Percentiles rank a stretch among this genome's conserved stretches.
These are phyloP conservation scores for Listronotus oregonensis DNA, from an alignment of 1,140 invertebrate species.

Conservation along the genomic window DNA sequence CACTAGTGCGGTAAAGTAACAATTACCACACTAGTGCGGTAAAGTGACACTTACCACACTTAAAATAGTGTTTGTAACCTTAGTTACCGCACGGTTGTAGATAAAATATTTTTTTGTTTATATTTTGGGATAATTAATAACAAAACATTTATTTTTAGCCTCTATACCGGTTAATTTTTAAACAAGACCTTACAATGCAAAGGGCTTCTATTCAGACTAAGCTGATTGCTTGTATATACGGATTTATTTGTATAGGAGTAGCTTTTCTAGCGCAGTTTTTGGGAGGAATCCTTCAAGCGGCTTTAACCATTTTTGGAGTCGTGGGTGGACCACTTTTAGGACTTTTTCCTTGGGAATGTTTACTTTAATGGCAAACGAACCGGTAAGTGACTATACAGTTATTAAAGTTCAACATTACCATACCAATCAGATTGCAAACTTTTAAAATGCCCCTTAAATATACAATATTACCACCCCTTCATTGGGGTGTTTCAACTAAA, in stretches of 20 bases:
- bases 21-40: too few relatives aligned
- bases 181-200: conserved; percentile 40
- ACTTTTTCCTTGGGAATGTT: conserved; percentile 83
- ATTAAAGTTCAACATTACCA: neutral
- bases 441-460: neutral
- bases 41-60: too few relatives aligned
- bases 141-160: conserved; percentile 49
- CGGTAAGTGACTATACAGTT: conserved; percentile 38
- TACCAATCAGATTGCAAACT: neutral
- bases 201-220: conserved; percentile 61
- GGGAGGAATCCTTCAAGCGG: conserved; percentile 73
- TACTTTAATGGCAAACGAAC: conserved; percentile 65
- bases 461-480: too few relatives aligned
- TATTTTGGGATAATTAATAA: too few relatives aligned
- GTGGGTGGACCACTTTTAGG: conserved; percentile 80
- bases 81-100: too few relatives aligned
- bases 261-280: conserved; percentile 76
- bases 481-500: too few relatives aligned
- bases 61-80: too few relatives aligned
- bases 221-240: conserved; percentile 69
- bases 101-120: too few relatives aligned
- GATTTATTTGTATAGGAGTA: conserved; percentile 69
- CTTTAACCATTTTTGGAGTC: conserved; percentile 79
- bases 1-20: too few relatives aligned
- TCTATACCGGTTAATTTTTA: conserved; percentile 48